Conservation (phyloP, 2,888 invertebrate genomes). For the Peribatodes rhomboidaria region DNA sequence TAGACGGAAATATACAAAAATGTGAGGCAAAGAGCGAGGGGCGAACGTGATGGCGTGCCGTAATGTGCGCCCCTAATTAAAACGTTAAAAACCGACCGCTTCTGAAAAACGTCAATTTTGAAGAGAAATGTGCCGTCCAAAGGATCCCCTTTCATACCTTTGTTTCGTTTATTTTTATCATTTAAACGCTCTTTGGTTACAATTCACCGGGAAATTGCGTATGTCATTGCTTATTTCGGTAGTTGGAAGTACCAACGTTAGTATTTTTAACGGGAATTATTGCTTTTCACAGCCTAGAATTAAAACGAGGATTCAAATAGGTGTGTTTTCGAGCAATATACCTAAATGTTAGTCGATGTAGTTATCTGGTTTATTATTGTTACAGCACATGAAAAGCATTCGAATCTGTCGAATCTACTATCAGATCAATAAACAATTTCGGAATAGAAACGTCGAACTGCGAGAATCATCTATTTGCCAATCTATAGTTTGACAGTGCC, state of each 20-base stretch:
- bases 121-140: constrained; percentile 85
- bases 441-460: constrained; percentile 39
- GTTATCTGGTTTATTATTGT: constrained; percentile 20
- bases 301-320: not conserved
- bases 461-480: constrained; percentile 51
- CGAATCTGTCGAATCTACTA: constrained; percentile 23
- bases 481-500: constrained; percentile 54
- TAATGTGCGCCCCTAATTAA: constrained; percentile 87
- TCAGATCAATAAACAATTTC: constrained; percentile 38
- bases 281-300: not conserved
- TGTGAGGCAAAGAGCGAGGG: constrained; percentile 83
- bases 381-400: constrained; percentile 27
- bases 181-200: constrained; percentile 67
- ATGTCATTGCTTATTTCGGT: constrained; percentile 30
- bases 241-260: not conserved
- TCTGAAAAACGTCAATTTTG: constrained; percentile 85
- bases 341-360: constrained; percentile 10
- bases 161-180: constrained; percentile 75
- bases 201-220: constrained; percentile 65
- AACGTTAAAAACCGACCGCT: constrained; percentile 86
- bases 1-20: constrained; percentile 86
- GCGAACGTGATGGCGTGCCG: constrained; percentile 84
- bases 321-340: constrained; percentile 1
- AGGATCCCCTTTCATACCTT: constrained; percentile 80
- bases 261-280: not conserved